Percentiles rank a stretch among this genome's conserved stretches.
These are phyloP conservation scores for Lanius ludovicianus DNA, from an alignment of 2,113 vertebrate genomes.

Conservation along the genomic window DNA sequence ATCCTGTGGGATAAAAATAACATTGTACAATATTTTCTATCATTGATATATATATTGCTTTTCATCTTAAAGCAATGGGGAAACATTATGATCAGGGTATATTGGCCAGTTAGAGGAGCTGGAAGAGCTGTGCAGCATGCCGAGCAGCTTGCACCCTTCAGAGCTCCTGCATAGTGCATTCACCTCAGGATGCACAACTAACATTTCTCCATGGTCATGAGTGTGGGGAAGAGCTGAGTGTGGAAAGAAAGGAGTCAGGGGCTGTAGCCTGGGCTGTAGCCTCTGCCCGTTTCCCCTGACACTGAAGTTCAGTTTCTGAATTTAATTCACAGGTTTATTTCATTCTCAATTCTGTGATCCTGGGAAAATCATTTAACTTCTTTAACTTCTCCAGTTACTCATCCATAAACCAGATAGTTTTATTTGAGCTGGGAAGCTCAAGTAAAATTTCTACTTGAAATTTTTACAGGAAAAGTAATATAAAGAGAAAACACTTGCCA, in stretches of 20 bases:
- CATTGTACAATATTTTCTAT: not conserved
- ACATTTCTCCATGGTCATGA: not conserved
- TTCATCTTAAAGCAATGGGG: not conserved
- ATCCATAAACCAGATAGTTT: slow-evolving; percentile 31
- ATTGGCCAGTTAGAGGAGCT: not conserved
- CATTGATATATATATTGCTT: not conserved
- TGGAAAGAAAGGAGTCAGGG: not conserved
- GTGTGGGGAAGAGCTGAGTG: not conserved
- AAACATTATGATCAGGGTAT: not conserved
- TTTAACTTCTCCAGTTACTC: slow-evolving; percentile 29
- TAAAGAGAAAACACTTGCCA: not conserved
- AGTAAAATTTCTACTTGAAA: not conserved
- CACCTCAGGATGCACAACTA: not conserved
- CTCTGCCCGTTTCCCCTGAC: not conserved
- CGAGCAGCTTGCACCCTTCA: not conserved
- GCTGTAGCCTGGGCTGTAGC: not conserved
- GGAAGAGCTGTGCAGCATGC: not conserved
- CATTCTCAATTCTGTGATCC: not conserved
- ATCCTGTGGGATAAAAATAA: slow-evolving; percentile 15
- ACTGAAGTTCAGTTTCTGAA: not conserved
- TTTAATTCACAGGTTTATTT: not conserved
- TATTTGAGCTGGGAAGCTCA: slow-evolving; percentile 7
- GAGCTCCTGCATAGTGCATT: accelerated
- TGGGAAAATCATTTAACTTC: slow-evolving; percentile 49
- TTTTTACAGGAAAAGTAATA: slow-evolving; percentile 10